A percentile compares a stretch with the other conserved stretches of the same genome.
Evolutionary conservation across 1,140 invertebrate genomes (phyloP).

Genomic region (Notospermus geniculatus): DNA sequence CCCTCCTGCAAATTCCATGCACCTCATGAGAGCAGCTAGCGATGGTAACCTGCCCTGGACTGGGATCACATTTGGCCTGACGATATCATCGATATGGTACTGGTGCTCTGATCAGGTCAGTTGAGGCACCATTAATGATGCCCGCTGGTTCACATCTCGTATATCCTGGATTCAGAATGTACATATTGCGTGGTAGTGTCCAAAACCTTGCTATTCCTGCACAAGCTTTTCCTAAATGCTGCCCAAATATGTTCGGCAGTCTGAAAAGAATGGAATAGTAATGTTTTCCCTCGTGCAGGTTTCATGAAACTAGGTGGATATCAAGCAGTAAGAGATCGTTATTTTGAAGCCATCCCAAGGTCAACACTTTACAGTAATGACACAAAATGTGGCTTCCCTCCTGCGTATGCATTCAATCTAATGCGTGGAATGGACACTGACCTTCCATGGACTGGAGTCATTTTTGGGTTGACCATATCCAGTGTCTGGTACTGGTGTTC

Average conservation of each 20-base stretch:
- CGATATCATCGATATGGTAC: slow-evolving; percentile 63
- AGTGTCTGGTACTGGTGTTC: slow-evolving; percentile 61
- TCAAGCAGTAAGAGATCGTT: not conserved
- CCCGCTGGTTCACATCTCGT: no score
- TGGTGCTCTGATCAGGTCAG: slow-evolving; percentile 64
- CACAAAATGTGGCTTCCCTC: slow-evolving; percentile 11
- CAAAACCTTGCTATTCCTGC: no score
- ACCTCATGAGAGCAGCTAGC: slow-evolving; percentile 54
- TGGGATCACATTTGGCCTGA: slow-evolving; percentile 61
- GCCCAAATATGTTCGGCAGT: no score
- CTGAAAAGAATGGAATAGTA: no score
- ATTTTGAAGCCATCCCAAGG: slow-evolving; percentile 7
- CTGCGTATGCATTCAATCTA: slow-evolving; percentile 52
- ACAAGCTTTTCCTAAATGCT: no score
- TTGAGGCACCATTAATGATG: no score
- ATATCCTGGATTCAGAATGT: no score
- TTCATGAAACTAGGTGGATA: slow-evolving; percentile 5
- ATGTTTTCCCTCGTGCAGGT: slow-evolving; percentile 3
- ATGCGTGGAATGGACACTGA: slow-evolving; percentile 36
- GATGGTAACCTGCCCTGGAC: slow-evolving; percentile 61
- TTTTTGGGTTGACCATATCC: slow-evolving; percentile 56
- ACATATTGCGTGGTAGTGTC: no score
- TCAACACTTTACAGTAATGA: slow-evolving; percentile 1
- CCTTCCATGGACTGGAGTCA: slow-evolving; percentile 57
- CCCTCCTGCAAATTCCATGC: slow-evolving; percentile 56